Evolutionary conservation across 1,140 invertebrate species (phyloP), one percentile per base, ranked within the genome.

Genomic region (Fopius arisanus): DNA sequence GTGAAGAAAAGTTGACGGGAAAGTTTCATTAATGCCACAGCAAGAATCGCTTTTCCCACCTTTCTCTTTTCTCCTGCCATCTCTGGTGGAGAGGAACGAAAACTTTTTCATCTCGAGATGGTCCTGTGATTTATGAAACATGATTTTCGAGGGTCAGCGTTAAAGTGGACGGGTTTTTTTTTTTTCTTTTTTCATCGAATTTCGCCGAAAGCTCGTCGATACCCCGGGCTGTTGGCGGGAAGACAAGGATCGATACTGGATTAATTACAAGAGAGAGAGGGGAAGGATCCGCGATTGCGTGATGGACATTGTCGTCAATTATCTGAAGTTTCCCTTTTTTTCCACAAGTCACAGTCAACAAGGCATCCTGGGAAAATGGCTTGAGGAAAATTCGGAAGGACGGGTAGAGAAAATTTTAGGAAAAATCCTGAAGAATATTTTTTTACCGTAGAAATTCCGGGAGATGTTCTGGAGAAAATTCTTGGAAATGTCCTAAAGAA

Each of bases 41-140:
- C 43, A 41, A 73, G 37, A 73, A 73, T 68, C 72, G 51, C 66
- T 33, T 29, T 65, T 33, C 9, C 67, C 16, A 16, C 26, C 4
- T 12, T 9, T 5, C 0, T 4, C 23, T 31, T 69, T 54, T 69
- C 21, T 70, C 29, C 5, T 29, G 1, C 19, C 51, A 21, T 40
- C 31, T 62, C 29, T 19, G 29, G 21, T 37, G 21, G 9, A 12
- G 70, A 65, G 28, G 28, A 72, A 63, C 59, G 16, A 72, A 72
- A n/a, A 72, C 59, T 72, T 72, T 72, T 72, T 66, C 70, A 65
- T 72, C 70, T 65, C 37, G 62, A 28, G 54, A 62, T 26, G 9
- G 21, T 29, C 23, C 41, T 16, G 70, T 63, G 70, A 72, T 72
- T 72, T 72, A 62, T 62, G 54, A 62, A 62, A 62, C 54, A 62